A percentile compares a stretch with the other conserved stretches of the same genome.
phyloP scores from a whole-genome alignment of 1,140 invertebrate genomes.

The Acromyrmex heyeri region DNA sequence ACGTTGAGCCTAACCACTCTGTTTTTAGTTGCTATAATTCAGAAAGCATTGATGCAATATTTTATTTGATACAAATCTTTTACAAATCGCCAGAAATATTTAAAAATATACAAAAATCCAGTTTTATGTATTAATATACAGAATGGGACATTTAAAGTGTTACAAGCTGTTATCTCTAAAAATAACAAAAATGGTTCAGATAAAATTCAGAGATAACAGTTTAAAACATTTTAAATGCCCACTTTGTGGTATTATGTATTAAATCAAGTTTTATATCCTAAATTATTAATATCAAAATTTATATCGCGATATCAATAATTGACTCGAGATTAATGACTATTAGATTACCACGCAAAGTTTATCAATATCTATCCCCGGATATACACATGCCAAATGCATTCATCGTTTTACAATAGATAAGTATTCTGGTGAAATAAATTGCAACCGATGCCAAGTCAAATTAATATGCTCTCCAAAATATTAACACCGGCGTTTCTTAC shows the following conservation, averaged over 20 bases:
- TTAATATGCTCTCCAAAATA: neutral
- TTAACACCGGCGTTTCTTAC: neutral
- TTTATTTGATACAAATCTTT: constrained; percentile 1
- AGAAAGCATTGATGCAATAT: neutral
- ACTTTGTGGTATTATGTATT: neutral
- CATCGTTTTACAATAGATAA: neutral
- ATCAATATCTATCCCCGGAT: neutral
- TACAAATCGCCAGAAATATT: neutral
- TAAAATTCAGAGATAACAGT: too few relatives aligned
- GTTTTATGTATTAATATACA: too few relatives aligned
- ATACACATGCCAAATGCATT: neutral
- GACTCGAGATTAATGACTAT: neutral
- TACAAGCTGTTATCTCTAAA: too few relatives aligned
- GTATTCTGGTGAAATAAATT: neutral
- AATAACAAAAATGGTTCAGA: too few relatives aligned
- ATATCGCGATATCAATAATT: neutral
- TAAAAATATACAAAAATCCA: too few relatives aligned
- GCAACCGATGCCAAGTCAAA: neutral
- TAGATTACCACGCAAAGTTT: neutral
- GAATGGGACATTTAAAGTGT: too few relatives aligned
- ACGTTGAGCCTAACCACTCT: neutral
- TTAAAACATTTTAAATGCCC: too few relatives aligned
- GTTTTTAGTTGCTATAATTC: neutral
- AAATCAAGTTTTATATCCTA: neutral
- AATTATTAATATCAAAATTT: constrained; percentile 12